Evolutionary conservation across 2,888 invertebrate species (phyloP).

Genomic region (Escarpia spicata): DNA sequence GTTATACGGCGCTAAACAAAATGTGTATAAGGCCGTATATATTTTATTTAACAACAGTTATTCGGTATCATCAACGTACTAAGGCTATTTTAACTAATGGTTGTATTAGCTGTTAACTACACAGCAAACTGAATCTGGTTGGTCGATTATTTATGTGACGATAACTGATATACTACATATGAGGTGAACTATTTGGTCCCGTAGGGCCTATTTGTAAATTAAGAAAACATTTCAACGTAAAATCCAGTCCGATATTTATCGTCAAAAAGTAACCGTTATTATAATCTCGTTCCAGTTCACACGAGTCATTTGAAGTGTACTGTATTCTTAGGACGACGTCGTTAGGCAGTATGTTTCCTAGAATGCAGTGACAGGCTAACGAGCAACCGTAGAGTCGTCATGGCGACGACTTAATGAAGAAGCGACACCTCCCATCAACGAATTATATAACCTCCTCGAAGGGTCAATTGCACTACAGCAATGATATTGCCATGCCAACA

Average conservation of each 20-base stretch:
- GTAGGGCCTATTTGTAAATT: not conserved
- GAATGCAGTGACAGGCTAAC: not conserved
- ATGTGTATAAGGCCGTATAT: too few relatives aligned
- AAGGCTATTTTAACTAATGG: too few relatives aligned
- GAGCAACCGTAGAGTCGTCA: not conserved
- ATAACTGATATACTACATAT: not conserved
- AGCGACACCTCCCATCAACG: not conserved
- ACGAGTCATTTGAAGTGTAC: not conserved
- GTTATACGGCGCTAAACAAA: too few relatives aligned
- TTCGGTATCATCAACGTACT: too few relatives aligned
- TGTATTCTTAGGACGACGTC: not conserved
- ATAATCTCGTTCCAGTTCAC: not conserved
- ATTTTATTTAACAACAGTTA: too few relatives aligned
- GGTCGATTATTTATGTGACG: too few relatives aligned
- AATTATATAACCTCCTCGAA: not conserved
- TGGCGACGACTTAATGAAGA: constrained; percentile 11
- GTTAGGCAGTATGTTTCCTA: not conserved
- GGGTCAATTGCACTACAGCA: not conserved
- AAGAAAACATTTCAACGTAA: not conserved
- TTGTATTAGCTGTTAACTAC: too few relatives aligned
- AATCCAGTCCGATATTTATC: not conserved
- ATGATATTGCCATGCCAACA: too few relatives aligned
- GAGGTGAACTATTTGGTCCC: not conserved
- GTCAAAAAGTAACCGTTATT: not conserved
- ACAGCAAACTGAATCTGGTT: too few relatives aligned